These are phyloP conservation scores for Cephus rjabovi DNA, from an alignment of 2,888 invertebrate genomes.

Conservation along the genomic window DNA sequence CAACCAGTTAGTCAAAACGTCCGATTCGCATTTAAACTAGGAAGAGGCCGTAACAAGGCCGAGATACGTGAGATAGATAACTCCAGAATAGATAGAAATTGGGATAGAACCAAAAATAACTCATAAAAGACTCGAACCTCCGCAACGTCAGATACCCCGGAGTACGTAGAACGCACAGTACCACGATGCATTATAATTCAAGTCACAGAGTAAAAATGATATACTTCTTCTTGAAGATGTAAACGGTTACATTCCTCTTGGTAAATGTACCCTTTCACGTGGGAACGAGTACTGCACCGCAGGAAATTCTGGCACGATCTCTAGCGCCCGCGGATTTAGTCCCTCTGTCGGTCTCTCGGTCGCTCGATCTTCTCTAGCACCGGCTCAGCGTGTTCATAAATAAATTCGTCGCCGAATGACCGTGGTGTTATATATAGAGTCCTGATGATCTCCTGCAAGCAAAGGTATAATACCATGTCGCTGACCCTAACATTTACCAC, in stretches of 20 bases:
- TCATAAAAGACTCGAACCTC: background rate
- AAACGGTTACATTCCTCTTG: background rate
- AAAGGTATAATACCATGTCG: background rate
- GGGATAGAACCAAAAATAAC: conserved; percentile 32
- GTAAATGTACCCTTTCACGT: background rate
- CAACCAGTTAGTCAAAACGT: conserved; percentile 1
- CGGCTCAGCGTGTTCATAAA: background rate
- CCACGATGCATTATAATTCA: background rate
- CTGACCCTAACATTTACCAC: background rate
- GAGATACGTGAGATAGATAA: conserved; percentile 18
- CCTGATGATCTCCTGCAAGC: background rate
- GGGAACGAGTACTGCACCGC: background rate
- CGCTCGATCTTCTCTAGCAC: background rate
- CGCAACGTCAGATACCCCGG: background rate
- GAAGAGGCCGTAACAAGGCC: background rate
- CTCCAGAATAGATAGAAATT: conserved; percentile 39
- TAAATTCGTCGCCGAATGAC: conserved; percentile 7
- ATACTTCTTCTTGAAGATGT: background rate
- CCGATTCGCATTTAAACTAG: background rate
- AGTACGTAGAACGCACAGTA: background rate
- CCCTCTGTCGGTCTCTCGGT: background rate
- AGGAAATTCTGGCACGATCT: background rate
- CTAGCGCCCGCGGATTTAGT: background rate
- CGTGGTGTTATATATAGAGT: conserved; percentile 1
- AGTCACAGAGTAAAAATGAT: background rate